Percentiles rank a stretch among this genome's conserved stretches.
These are phyloP conservation scores for Diabrotica virgifera DNA, from an alignment of 1,140 invertebrate genomes.

Conservation along the genomic window DNA sequence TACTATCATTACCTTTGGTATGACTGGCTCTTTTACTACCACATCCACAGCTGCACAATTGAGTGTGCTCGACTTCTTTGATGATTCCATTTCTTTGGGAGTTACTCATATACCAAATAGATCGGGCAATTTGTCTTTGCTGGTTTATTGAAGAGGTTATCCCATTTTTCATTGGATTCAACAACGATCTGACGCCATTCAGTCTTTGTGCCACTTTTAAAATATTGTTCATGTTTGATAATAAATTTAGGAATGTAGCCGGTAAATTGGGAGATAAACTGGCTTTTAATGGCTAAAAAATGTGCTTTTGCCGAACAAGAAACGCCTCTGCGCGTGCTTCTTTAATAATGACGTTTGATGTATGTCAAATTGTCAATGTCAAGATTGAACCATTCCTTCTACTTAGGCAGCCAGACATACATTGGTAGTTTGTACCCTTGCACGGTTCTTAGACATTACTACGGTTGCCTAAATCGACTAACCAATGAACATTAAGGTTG, in stretches of 20 bases:
- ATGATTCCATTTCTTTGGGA: slow-evolving; percentile 39
- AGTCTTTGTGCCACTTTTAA: slow-evolving; percentile 58
- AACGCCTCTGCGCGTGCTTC: too few species aligned
- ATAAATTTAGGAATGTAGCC: slow-evolving; percentile 15
- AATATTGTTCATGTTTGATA: slow-evolving; percentile 64
- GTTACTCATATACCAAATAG: slow-evolving; percentile 67
- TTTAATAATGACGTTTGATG: too few species aligned
- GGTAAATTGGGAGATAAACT: slow-evolving; percentile 5
- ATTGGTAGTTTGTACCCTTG: too few species aligned
- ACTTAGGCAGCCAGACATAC: too few species aligned
- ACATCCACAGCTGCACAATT: slow-evolving; percentile 62
- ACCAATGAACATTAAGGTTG: too few species aligned
- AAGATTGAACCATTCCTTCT: too few species aligned
- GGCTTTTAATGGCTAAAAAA: slow-evolving; percentile 10
- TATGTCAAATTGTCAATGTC: too few species aligned
- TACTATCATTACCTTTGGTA: slow-evolving; percentile 61
- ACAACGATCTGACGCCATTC: slow-evolving; percentile 50
- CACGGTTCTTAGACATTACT: too few species aligned
- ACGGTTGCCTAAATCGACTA: too few species aligned
- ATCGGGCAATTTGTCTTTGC: slow-evolving; percentile 61
- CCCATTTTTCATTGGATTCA: slow-evolving; percentile 51
- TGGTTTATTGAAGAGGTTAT: slow-evolving; percentile 48
- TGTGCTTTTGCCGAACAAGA: slow-evolving; percentile 3
- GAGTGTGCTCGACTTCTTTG: slow-evolving; percentile 46
- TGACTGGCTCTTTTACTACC: slow-evolving; percentile 55